Base-by-base conservation (phyloP, 2,797 vertebrate genomes). In the Siniperca undulata region DNA sequence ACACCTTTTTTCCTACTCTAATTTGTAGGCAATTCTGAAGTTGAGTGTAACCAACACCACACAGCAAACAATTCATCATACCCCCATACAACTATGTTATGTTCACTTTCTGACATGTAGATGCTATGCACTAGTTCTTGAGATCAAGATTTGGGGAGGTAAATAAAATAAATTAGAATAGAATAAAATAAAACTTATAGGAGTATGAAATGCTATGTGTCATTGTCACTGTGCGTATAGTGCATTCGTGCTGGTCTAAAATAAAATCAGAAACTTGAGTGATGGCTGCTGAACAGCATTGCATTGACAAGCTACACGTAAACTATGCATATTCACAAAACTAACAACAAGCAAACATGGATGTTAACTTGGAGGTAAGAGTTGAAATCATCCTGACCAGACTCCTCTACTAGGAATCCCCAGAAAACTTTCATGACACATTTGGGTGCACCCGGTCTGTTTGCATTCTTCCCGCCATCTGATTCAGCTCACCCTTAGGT, bases 281-380 rank as follows among this genome's bases (percentile, higher is more conserved):
- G 40, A 30, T 38, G 24, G 22, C 20, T 72, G 13, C 11, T 4
- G 5, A 61, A 7, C 38, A 55, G 67, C 14, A 9, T 13, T 34
- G 20, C 10, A 40, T 10, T 66, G 40, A 48, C 8, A 69, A 67
- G 36, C 44, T 60, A 30, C 55, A 70, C 16, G 13, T 30, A 16
- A 71, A 17, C 20, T 59, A 11, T 38, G 22, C 27, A 38, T 68
- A 36, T 67, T 66, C 5, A 74, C 7, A 60, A 72, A 66, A 65
- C 40, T 17, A 14, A 50, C 30, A 34, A 17, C 5, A 53, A 34
- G 7, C 9, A 38, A 70, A 40, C 7, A 42, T 20, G 7, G 7
- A 38, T 30, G 20, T 16, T 66, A 53, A 60, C 20, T 59, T 30
- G 0, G 14, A 73, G 14, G 16, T 16, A 22, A 58, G n/a, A 46